Evolutionary conservation across 2,797 vertebrate genomes (phyloP), one percentile per base, ranked within the genome.

Genomic region (Coregonus sp.): DNA sequence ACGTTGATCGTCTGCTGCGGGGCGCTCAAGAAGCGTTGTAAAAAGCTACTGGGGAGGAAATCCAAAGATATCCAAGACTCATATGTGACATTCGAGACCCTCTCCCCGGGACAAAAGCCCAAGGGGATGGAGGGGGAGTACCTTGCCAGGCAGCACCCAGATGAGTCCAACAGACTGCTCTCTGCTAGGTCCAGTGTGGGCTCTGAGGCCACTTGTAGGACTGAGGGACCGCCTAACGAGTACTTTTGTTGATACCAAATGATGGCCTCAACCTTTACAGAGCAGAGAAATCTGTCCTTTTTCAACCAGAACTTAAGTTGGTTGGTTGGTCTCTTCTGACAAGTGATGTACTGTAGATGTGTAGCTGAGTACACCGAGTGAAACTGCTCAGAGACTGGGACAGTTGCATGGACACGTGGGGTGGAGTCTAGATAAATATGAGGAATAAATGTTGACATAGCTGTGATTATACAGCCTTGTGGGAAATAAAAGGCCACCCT

Each of bases 1-100:
- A 99, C 98, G 0, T 87, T 99, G 75, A 95, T 98, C 0, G 97
- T 99, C 54, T 99, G 98, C 87, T 98, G 97, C 0, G 95, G 97
- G 0, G 97, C 97, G 0, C 82, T 99, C 4, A 97, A 96, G 80
- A 95, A 97, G 78, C 95, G 96, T 72, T 96, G 96, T 82, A 94
- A 93, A 81, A 98, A 97, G 79, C 89, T 95, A 80, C 85, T 94
- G 9, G 86, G 92, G 0, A 73, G 85, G 29, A 92, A 94, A 78
- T 88, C 96, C 18, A 94, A 96, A 20, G 96, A 98, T 70, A 92
- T 94, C 0, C 92, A 96, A 35, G 96, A 96, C 47, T 95, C 98
- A 0, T 99, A 97, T 0, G 94, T 97, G 75, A 96, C 95, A 0
- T 97, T 99, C 74, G 97, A 98, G 83, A 97, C 96, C 69, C 90